A percentile compares a stretch with the other conserved stretches of the same genome.
phyloP scores from a whole-genome alignment of 2,113 vertebrate genomes.

The Ramphastos sulfuratus region DNA sequence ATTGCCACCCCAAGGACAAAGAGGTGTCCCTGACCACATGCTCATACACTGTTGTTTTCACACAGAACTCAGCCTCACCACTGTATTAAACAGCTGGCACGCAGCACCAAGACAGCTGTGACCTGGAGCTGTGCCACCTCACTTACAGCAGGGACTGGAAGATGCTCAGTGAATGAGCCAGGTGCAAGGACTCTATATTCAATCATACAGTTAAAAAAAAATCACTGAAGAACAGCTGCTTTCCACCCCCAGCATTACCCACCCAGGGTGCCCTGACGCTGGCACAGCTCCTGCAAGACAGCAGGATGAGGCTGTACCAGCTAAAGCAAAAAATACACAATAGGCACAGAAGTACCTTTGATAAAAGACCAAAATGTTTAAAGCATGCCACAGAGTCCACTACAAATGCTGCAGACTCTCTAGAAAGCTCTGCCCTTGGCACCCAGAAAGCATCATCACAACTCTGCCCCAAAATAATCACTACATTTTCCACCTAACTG shows the following conservation, averaged over 20 bases:
- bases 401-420: not conserved
- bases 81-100: not conserved
- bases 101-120: not conserved
- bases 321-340: not conserved
- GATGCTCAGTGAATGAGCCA: not conserved
- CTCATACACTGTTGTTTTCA: not conserved
- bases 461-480: not conserved
- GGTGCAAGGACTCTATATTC: not conserved
- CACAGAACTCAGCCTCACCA: not conserved
- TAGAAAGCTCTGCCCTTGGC: not conserved
- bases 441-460: not conserved
- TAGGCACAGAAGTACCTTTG: not conserved
- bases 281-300: not conserved
- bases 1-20: not conserved
- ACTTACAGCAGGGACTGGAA: not conserved
- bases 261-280: rapidly evolving
- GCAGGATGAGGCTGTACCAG: not conserved
- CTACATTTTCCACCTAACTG: not conserved
- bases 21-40: not conserved
- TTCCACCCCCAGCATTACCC: not conserved
- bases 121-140: not conserved
- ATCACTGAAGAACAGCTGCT: not conserved
- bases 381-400: not conserved
- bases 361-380: not conserved
- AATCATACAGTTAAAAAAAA: not conserved